Evolutionary conservation across 2,797 vertebrate genomes (phyloP).

Genomic region (Sitta carolinensis): DNA sequence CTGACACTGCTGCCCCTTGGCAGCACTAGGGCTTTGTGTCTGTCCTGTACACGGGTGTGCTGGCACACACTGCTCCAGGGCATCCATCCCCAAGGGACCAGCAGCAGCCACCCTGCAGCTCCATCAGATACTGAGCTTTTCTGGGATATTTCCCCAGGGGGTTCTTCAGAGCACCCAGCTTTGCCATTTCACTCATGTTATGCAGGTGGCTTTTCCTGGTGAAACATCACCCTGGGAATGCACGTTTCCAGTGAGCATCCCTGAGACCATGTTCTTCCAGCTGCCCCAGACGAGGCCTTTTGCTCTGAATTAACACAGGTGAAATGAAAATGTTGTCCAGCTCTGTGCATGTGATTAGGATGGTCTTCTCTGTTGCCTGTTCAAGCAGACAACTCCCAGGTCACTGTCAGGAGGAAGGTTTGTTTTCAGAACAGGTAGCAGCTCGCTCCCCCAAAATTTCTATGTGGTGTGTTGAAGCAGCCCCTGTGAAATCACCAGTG

Average conservation of each 20-base stretch:
- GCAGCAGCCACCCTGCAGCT: background rate
- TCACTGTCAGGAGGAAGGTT: background rate
- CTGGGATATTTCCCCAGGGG: background rate
- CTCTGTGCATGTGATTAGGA: background rate
- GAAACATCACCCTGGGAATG: rapidly evolving
- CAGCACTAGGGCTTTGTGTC: background rate
- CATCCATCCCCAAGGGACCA: background rate
- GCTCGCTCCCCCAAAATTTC: background rate
- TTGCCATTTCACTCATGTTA: background rate
- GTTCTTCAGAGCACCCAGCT: background rate
- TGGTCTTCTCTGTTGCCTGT: background rate
- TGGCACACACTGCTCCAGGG: rapidly evolving
- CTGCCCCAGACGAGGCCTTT: background rate
- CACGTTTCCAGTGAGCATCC: background rate
- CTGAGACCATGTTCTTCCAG: background rate
- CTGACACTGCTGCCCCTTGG: background rate
- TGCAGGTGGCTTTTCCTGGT: background rate
- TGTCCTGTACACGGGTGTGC: rapidly evolving
- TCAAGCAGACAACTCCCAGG: background rate
- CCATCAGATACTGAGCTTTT: background rate
- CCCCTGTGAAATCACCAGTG: background rate
- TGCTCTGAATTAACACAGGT: background rate
- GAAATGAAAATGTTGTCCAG: background rate
- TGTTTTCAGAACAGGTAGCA: background rate
- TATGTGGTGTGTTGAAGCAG: rapidly evolving